Base-by-base conservation (phyloP, 2,113 vertebrate species). In the Plectropomus leopardus region DNA sequence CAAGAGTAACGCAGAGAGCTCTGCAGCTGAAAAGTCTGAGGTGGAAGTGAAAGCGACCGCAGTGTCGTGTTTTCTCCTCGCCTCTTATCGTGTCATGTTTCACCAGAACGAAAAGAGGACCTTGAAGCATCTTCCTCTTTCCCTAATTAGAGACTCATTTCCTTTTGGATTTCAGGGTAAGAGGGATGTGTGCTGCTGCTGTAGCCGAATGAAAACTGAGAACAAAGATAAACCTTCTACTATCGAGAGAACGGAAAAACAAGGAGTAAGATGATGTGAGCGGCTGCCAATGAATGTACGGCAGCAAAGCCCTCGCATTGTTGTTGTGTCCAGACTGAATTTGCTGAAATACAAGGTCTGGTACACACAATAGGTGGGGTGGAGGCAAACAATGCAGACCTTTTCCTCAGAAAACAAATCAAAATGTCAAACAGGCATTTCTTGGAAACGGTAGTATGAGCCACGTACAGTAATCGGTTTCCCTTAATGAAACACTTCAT, bases 31-130 rank as follows among this genome's bases (percentile, higher is more conserved):
- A 34, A 60, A 14, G 16, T 70, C 74, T 14, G 15, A 78, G 60
- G 86, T 36, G 75, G 89, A 92, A 93, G 88, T 90, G 90, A 92
- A 89, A 92, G 82, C 71, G 85, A 84, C 65, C 53, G 28, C 24
- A 57, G 40, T 21, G 70, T 54, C 0, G 3, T 45, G 48, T 68
- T 73, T 76, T 23, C 24, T 21, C 19, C 26, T 13, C 7, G 2
- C 23, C 13, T 69, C n/a, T 67, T 60, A 60, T 64, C 17, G 63
- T 58, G 70, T 88, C 59, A 14, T 6, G 61, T 85, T 83, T 75
- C 69, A 55, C 16, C 57, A 67, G 7, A 80, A 65, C 15, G 10
- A 86, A 86, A 86, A 86, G 76, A 83, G 89, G 70, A 89, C 83
- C 72, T 89, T 85, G 68, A 87, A 82, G 54, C 77, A 44, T 83